phyloP scores from a whole-genome alignment of 2,113 vertebrate species.

The Ranitomeya imitator region DNA sequence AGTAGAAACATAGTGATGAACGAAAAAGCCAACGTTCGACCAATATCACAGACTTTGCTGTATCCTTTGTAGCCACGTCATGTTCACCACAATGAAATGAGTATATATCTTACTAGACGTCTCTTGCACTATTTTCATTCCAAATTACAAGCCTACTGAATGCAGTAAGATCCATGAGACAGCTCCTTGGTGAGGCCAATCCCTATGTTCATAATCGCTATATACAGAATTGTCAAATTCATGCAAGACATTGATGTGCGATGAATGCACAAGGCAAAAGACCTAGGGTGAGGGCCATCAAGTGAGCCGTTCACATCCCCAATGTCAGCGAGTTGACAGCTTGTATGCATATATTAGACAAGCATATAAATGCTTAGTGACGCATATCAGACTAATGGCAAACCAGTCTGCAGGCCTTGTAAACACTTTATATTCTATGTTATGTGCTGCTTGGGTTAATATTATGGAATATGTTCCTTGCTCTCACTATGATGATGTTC shows the following conservation, averaged over 20 bases:
- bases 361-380: not conserved
- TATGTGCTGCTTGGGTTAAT: too few species aligned
- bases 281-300: not conserved
- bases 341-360: constrained; percentile 9
- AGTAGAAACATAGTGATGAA: not conserved
- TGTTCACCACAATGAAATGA: not conserved
- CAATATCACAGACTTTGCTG: not conserved
- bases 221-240: not conserved
- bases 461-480: too few species aligned
- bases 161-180: not conserved
- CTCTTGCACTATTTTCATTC: not conserved
- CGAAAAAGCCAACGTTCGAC: not conserved
- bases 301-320: not conserved
- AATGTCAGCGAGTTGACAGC: not conserved
- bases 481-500: too few species aligned
- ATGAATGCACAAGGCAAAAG: constrained; percentile 1
- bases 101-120: not conserved
- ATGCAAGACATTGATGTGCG: not conserved
- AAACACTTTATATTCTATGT: not conserved
- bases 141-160: not conserved
- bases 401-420: not conserved
- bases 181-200: not conserved
- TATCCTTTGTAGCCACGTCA: not conserved
- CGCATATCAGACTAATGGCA: not conserved
- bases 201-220: not conserved